Conservation (phyloP, 30 jellyfish, hydroid and myxozoan species). For the Aurelia aurita region DNA sequence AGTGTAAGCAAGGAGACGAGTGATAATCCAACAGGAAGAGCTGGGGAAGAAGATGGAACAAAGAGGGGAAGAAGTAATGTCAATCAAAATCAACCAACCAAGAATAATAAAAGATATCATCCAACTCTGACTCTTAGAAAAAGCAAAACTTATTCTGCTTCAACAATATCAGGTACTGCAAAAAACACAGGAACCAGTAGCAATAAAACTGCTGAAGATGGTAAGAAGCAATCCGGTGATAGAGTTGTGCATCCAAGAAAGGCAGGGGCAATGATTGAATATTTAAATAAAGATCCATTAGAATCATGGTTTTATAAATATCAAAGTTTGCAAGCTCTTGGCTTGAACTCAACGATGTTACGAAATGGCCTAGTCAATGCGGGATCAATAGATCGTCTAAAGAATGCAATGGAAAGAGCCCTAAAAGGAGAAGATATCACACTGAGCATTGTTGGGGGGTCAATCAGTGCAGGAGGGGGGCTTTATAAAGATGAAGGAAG, state of each 20-base stretch:
- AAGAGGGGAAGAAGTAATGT: not conserved
- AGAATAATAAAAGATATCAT: not conserved
- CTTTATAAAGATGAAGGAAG: constrained; percentile 93
- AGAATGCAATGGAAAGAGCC: constrained; percentile 94
- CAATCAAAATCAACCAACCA: not conserved
- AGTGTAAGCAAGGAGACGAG: not conserved
- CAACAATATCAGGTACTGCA: not conserved
- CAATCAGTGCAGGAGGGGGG: constrained; percentile 99
- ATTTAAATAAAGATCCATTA: constrained; percentile 91
- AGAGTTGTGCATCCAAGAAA: constrained; percentile 80
- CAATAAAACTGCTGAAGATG: not conserved
- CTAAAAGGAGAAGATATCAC: constrained; percentile 90
- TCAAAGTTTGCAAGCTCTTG: constrained; percentile 76
- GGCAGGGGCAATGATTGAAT: constrained; percentile 94
- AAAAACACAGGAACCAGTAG: not conserved
- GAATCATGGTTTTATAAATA: constrained; percentile 94
- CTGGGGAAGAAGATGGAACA: not conserved
- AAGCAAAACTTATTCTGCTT: not conserved
- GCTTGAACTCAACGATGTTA: constrained; percentile 88
- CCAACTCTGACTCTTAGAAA: not conserved
- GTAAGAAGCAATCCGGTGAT: constrained; percentile 4
- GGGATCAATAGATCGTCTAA: constrained; percentile 91
- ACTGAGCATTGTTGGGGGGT: constrained; percentile 95
- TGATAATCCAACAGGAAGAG: not conserved
- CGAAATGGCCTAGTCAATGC: constrained; percentile 96